Conservation (phyloP, 2,113 vertebrate species). For the Rhinopomastus cyanomelas region DNA sequence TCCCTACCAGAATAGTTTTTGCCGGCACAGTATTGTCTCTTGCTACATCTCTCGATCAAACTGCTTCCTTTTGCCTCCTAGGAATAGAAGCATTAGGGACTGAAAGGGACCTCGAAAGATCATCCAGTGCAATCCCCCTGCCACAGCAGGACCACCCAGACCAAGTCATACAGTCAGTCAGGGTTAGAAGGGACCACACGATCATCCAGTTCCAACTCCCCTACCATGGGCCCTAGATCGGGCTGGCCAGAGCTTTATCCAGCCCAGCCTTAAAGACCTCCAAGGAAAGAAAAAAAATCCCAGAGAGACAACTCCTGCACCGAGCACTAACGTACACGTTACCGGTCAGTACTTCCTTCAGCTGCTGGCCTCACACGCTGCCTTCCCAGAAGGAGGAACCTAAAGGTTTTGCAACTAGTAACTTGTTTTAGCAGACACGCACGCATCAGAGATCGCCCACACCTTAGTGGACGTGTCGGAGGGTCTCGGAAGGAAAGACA, state of each 20-base stretch:
- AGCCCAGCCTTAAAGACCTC: too few relatives aligned
- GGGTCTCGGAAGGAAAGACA: slow-evolving; percentile 24
- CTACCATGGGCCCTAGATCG: too few relatives aligned
- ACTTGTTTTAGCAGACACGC: slow-evolving; percentile 38
- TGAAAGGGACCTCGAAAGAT: too few relatives aligned
- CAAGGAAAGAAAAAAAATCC: too few relatives aligned
- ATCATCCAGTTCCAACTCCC: too few relatives aligned
- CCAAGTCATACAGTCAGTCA: too few relatives aligned
- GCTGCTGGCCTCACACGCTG: slow-evolving; percentile 42
- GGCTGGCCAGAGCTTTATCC: too few relatives aligned
- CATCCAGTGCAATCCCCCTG: too few relatives aligned
- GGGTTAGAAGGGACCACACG: too few relatives aligned
- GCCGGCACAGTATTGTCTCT: not conserved
- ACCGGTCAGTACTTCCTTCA: slow-evolving; percentile 41
- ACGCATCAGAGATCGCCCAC: not conserved
- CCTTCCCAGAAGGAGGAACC: slow-evolving; percentile 58
- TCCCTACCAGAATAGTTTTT: not conserved
- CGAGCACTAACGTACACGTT: slow-evolving; percentile 8
- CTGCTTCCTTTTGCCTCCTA: not conserved
- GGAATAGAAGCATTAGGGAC: not conserved
- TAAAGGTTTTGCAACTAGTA: slow-evolving; percentile 46
- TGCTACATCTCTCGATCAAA: not conserved
- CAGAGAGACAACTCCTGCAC: not conserved
- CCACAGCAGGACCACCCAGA: too few relatives aligned
- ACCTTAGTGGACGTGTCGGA: not conserved